These are phyloP conservation scores for Grantiella picta DNA, from an alignment of 2,113 vertebrate species.

Conservation along the genomic window DNA sequence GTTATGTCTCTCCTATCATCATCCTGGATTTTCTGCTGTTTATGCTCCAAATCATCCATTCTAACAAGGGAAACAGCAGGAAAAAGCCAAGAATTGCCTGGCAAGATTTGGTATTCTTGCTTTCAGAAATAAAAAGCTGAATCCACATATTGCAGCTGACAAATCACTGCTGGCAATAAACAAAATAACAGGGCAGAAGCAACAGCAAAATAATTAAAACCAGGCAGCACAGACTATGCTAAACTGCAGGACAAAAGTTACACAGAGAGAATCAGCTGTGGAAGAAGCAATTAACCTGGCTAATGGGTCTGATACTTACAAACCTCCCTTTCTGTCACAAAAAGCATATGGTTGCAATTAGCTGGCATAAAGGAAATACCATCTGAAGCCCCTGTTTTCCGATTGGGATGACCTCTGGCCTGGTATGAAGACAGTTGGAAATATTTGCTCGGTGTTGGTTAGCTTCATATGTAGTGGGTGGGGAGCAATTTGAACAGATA, in stretches of 20 bases:
- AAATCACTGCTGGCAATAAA: neutral
- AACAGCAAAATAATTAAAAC: constrained; percentile 40
- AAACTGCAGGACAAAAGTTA: neutral
- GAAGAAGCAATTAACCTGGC: constrained; percentile 31
- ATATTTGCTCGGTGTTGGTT: constrained; percentile 10
- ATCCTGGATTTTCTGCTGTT: neutral
- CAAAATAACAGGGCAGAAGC: neutral
- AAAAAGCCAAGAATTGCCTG: neutral
- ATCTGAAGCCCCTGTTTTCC: constrained; percentile 65
- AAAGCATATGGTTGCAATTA: constrained; percentile 67
- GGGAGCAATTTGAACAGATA: neutral
- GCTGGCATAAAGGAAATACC: constrained; percentile 56
- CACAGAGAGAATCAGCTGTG: neutral
- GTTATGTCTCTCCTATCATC: neutral
- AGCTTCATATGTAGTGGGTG: neutral
- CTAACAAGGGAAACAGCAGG: neutral
- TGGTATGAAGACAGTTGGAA: constrained; percentile 43
- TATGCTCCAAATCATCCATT: neutral
- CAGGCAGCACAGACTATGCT: neutral
- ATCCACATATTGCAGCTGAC: neutral
- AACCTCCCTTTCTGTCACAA: constrained; percentile 12
- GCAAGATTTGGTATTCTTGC: neutral
- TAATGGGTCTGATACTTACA: constrained; percentile 11
- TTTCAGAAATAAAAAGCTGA: neutral
- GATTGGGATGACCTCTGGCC: constrained; percentile 53